A percentile compares a stretch with the other conserved stretches of the same genome.
Conservation (phyloP, 2,888 invertebrate genomes). For the Nematopogon swammerdamellus region DNA sequence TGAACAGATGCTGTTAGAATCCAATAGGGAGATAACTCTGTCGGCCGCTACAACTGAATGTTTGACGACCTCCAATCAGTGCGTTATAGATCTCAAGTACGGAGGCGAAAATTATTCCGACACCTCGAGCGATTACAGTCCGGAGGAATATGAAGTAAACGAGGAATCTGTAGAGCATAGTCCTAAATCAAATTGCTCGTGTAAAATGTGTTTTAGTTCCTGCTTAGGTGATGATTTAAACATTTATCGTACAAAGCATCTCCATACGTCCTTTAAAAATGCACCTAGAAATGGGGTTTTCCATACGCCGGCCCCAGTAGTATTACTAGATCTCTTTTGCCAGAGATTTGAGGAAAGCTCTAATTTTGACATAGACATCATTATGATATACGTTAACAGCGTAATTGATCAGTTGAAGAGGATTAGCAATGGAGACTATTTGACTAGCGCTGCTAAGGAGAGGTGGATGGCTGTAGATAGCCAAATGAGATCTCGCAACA, state of each 20-base stretch:
- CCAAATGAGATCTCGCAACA: slow-evolving; percentile 7
- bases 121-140: slow-evolving; percentile 21
- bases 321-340: slow-evolving; percentile 40
- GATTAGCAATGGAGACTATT: slow-evolving; percentile 45
- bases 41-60: slow-evolving; percentile 15
- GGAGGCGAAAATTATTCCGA: slow-evolving; percentile 33
- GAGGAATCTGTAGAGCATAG: not conserved
- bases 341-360: slow-evolving; percentile 37
- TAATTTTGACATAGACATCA: slow-evolving; percentile 42
- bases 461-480: slow-evolving; percentile 32
- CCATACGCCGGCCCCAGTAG: slow-evolving; percentile 12
- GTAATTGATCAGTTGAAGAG: slow-evolving; percentile 46
- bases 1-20: slow-evolving; percentile 38
- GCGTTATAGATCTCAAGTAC: slow-evolving; percentile 35
- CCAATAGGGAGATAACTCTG: slow-evolving; percentile 31
- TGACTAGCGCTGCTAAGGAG: slow-evolving; percentile 38
- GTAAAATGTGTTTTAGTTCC: no score
- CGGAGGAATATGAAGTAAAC: slow-evolving; percentile 18
- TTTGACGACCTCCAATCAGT: slow-evolving; percentile 28
- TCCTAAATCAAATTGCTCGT: no score
- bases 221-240: no score
- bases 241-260: no score
- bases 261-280: no score
- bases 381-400: slow-evolving; percentile 35
- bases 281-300: no score